A percentile compares a stretch with the other conserved stretches of the same genome.
These are phyloP conservation scores for Cryptomyrus ogoouensis DNA, from an alignment of 2,113 vertebrate species.

Conservation along the genomic window DNA sequence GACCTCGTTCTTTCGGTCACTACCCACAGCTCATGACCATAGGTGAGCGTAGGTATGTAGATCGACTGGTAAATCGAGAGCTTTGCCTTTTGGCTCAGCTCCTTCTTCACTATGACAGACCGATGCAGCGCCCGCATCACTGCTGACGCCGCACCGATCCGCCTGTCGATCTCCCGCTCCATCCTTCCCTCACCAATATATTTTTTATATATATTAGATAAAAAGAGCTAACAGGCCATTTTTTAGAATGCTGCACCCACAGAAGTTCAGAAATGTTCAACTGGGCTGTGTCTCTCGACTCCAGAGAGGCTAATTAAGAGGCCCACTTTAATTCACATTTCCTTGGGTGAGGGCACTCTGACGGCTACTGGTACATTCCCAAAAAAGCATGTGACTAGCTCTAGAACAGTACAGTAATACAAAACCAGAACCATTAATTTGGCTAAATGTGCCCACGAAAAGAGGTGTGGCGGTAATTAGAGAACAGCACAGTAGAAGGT, in stretches of 20 bases:
- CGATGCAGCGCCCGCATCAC: too few species aligned
- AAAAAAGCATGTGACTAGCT: not conserved
- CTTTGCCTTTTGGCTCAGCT: too few species aligned
- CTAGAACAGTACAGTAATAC: not conserved
- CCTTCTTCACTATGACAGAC: too few species aligned
- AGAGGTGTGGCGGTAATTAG: not conserved
- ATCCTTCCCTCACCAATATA: too few species aligned
- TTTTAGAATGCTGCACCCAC: not conserved
- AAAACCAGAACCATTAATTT: not conserved
- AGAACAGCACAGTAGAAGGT: not conserved
- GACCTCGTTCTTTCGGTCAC: too few species aligned
- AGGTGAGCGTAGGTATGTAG: too few species aligned
- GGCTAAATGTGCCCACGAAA: not conserved
- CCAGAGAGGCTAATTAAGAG: conserved; percentile 24
- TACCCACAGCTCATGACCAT: too few species aligned
- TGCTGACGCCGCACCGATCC: too few species aligned
- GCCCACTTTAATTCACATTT: conserved; percentile 13
- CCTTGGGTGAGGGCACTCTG: not conserved
- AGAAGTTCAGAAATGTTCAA: not conserved
- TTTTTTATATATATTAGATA: too few species aligned
- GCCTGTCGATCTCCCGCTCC: too few species aligned
- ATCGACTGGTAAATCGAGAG: too few species aligned
- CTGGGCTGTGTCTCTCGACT: not conserved
- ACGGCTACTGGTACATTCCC: not conserved
- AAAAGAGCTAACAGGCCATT: not conserved